These are phyloP conservation scores for Dusona sp. DNA, from an alignment of 2,888 invertebrate genomes.

Conservation along the genomic window DNA sequence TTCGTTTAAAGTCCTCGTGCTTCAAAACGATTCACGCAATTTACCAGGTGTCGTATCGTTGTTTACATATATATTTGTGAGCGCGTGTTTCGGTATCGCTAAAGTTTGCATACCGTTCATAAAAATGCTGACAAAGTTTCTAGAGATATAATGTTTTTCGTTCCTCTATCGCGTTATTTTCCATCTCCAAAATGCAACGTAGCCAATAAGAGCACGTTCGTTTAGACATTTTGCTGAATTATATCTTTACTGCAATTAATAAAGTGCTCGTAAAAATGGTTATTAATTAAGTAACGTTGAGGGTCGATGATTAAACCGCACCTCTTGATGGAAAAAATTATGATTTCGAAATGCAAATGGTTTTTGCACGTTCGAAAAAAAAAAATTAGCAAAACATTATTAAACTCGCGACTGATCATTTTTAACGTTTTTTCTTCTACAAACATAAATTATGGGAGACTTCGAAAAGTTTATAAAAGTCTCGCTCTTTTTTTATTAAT, in stretches of 20 bases:
- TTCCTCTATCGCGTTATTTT: not conserved
- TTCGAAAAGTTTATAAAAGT: constrained; percentile 16
- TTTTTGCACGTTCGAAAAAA: not conserved
- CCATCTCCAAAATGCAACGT: not conserved
- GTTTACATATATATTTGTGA: not conserved
- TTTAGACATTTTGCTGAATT: constrained; percentile 22
- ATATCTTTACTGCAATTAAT: constrained; percentile 28
- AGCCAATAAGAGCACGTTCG: constrained; percentile 35
- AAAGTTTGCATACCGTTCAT: not conserved
- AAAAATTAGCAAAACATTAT: not conserved
- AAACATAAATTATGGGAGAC: not conserved
- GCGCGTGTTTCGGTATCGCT: not conserved
- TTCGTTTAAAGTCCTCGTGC: not conserved
- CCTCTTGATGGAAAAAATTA: not conserved
- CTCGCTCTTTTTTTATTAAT: not conserved
- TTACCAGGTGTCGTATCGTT: not conserved
- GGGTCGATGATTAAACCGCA: constrained; percentile 8
- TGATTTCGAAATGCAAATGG: not conserved
- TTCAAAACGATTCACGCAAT: not conserved
- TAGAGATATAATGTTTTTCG: not conserved
- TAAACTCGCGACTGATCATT: not conserved
- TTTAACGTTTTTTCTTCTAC: constrained; percentile 1
- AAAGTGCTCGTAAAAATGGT: not conserved
- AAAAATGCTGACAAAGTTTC: constrained; percentile 40
- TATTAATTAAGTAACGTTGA: constrained; percentile 3